Base-by-base conservation (phyloP, 1,140 invertebrate species). In the Ylistrum balloti region DNA sequence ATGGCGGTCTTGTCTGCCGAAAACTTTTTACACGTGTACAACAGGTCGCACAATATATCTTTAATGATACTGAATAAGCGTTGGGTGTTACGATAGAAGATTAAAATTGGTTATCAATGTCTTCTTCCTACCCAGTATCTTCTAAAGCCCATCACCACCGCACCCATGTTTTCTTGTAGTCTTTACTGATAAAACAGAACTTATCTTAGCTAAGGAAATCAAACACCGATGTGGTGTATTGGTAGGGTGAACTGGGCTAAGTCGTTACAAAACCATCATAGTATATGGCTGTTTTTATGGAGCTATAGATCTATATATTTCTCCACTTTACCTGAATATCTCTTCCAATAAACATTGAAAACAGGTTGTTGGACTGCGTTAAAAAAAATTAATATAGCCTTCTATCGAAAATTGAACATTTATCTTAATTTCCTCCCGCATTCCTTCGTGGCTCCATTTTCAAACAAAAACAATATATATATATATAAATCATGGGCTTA, bases 231-330 rank as follows among this genome's bases (percentile, higher is more conserved):
- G 56, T 74, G n/a, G 28, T 74, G 22, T 74, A 74, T 74, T 9
- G 17, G 22, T 74, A 28, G 56, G 56, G 56, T n/a, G 56, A 74
- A 11, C 56, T 74, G 56, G 22, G 56, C 56, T 9, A 5, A n/a
- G 56, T 74, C 56, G n/a, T 74, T 74, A 74, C 28, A 74, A 74
- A 74, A 28, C 56, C n/a, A 74, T 74, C 56, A 74, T n/a, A 5
- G n/a, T n/a, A 7, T 5, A 74, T 28, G 56, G n/a, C 22, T 74
- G 56, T 74, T 74, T n/a, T 74, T 74, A 74, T 74, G 56, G 17
- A 74, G n/a, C 56, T 28, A 28, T 28, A 28, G 56, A 28, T n/a
- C 56, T 74, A 74, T 74, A n/a, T 74, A 74, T n/a, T 74, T 74
- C 22, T 74, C 28, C n/a, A 74, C 22, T n/a, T n/a, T n/a, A 74